Percentiles rank a stretch among this genome's conserved stretches.
Conservation (phyloP, 2,113 vertebrate species). For the Nothoprocta pentlandii region DNA sequence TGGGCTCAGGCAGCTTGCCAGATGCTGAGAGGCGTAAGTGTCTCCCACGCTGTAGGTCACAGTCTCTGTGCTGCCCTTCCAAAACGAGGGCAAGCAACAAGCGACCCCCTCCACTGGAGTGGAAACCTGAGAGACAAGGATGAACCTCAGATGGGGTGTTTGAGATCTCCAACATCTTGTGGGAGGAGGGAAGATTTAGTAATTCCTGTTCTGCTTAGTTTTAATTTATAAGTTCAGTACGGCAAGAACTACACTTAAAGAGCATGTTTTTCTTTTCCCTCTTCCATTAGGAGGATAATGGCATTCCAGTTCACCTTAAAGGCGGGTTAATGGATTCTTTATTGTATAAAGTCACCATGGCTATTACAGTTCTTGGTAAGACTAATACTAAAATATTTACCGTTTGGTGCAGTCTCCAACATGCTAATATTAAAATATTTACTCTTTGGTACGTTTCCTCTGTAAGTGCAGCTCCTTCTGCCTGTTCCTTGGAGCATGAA, state of each 20-base stretch:
- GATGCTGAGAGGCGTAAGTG: too few relatives aligned
- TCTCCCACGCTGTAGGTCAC: neutral
- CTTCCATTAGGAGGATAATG: conserved; percentile 88
- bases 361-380: conserved; percentile 85
- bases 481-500: neutral
- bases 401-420: neutral
- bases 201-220: neutral
- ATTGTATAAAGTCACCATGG: conserved; percentile 87
- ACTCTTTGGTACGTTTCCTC: neutral
- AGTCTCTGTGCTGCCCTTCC: neutral
- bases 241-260: neutral
- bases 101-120: neutral
- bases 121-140: neutral
- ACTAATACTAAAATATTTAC: neutral
- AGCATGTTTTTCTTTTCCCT: neutral
- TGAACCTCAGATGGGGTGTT: neutral
- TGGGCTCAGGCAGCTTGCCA: neutral
- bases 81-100: neutral
- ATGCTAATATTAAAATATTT: neutral
- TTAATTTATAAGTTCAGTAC: neutral
- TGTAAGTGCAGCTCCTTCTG: fast-evolving
- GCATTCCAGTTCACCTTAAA: conserved; percentile 90
- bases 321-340: conserved; percentile 84
- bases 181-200: neutral
- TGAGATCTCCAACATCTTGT: neutral